Base-by-base conservation (phyloP, 2,888 invertebrate species). In the Drosophila suboccidentalis region DNA sequence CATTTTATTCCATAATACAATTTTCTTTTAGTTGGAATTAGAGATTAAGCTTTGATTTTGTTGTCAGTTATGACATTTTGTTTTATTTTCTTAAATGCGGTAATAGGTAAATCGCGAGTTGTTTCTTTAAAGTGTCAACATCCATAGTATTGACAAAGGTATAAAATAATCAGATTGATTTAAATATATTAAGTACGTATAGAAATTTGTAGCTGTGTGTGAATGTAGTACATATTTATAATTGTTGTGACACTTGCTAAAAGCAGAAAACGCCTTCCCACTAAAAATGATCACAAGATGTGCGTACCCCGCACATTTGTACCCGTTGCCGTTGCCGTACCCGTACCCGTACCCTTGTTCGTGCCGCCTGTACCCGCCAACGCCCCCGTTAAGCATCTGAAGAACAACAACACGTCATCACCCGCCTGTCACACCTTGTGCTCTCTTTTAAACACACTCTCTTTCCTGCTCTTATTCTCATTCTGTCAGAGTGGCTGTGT, bases 231-330 rank as follows among this genome's bases (percentile, higher is more conserved):
- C 11, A 26, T 26, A 26, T 53, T 39, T 22, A 38, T 43, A 55
- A 32, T 46, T 51, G 38, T 66, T 34, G 55, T 58, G 17, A 29
- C 62, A 55, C 55, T 55, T 55, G 43, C 55, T 15, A 61, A 61
- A 46, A 34, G 19, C 19, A 10, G 13, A 29, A 46, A 29, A 54
- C 15, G 44, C 22, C n/a, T 15, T 26, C 5, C 29, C n/a, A 63
- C n/a, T 32, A 22, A 58, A 32, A 71, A n/a, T 26, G 72, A 58
- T 66, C 73, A 72, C 60, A 66, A 72, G 73, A 61, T 72, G 57
- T 73, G 60, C 73, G 72, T 59, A 22, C 50, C 17, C 39, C 2
- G 3, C 29, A 9, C 11, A 29, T 32, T 36, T 38, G 26, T 8
- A 29, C 26, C 26, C 26, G 26, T 26, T 6, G 5, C 26, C 26